Base-by-base conservation (phyloP, 2,888 invertebrate species). In the Macaria notata region DNA sequence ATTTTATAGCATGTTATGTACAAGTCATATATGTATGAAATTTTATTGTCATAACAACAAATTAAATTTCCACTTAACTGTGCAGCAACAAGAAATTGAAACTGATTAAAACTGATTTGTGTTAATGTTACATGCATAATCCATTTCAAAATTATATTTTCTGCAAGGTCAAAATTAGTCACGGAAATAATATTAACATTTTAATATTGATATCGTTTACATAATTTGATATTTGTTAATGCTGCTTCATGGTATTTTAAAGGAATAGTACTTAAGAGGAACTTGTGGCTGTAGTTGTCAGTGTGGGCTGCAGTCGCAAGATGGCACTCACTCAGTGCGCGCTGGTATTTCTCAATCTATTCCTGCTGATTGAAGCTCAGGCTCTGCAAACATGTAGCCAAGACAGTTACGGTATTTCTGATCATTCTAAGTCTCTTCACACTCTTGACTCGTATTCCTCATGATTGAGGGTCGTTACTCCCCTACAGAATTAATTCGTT, bases 71-170 rank as follows among this genome's bases (percentile, higher is more conserved):
- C 41, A 38, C n/a, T 41, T 8, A 5, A 41, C 41, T 9, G 41
- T 41, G n/a, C 19, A 19, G n/a, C 41, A 41, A 30, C 48, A 41
- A 49, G 39, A 31, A 49, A 41, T 31, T 41, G 30, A 5, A 49
- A 39, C 5, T 41, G 41, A 49, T 41, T 41, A 30, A 49, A 49
- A 8, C 9, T 9, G 19, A 36, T 9, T 29, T 4, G 43, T 45
- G 30, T n/a, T 36, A 46, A 45, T 45, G n/a, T 31, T 31, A 49
- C 51, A 39, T 46, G 51, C 30, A 52, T 43, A 49, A 49, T 49
- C 49, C 29, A 49, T 49, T 49, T 19, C 5, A 29, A 49, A 41
- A 49, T 49, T 49, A 33, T 31, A 31, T 43, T 49, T 19, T 52
- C 41, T 33, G n/a, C 31, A 33, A 33, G 42, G 43, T 33, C n/a